Evolutionary conservation across 1,140 invertebrate species (phyloP), one percentile per base, ranked within the genome.

Genomic region (Drosophila simulans): DNA sequence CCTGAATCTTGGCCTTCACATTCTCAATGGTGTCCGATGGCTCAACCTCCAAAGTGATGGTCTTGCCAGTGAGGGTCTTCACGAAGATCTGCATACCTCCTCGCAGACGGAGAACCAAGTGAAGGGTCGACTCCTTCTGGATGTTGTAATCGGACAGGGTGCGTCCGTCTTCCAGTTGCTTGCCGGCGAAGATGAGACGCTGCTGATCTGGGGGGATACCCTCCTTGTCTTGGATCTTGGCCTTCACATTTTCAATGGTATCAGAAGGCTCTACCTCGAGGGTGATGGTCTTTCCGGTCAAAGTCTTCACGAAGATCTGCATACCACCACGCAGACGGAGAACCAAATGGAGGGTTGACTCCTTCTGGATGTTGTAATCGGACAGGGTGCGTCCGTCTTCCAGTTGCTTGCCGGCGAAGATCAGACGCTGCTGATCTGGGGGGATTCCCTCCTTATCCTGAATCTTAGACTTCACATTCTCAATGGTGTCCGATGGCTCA

Each of bases 221-320:
- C 17, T 17, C 17, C 17, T 17, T 17, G 1, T 17, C 17, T 1
- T 17, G 17, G 1, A 17, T 17, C 17, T 17, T 17, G 1, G 17
- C 17, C 17, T 17, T 17, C 17, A 17, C 17, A 17, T 17, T 17
- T 1, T 17, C 17, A 17, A 17, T 17, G 17, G 17, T 17, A 1
- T 17, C 17, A 0, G 92, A 96, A n/a, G 96, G 94, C 81, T 97
- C 95, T 22, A 96, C 96, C 92, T 96, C 96, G 42, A 96, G 93
- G 53, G 96, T 97, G 89, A 96, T 97, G 74, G 96, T 97, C 90
- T 97, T 97, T 48, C 96, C 96, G 76, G 96, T 97, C 3, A 97
- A 92, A 70, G 96, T 97, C 92, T 96, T 97, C 1, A 97, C 96
- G 92, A 97, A 97, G 86, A 97, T 97, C 93, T 94, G 96, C 95